These are phyloP conservation scores for Stomatorhinus ivindoensis DNA, from an alignment of 2,113 vertebrate species.

Conservation along the genomic window DNA sequence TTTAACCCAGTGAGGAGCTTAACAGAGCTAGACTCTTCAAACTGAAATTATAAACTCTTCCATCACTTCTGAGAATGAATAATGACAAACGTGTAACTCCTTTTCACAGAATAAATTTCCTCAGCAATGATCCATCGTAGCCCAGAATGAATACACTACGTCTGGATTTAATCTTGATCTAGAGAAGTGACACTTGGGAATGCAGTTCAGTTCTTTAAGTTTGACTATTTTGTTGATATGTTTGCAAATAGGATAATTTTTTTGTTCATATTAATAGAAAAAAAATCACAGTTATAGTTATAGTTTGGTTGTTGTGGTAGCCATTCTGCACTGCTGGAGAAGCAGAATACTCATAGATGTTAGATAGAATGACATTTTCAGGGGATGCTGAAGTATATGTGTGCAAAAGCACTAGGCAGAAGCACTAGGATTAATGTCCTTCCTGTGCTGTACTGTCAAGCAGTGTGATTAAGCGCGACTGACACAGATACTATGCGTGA, in stretches of 20 bases:
- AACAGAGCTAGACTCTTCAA: not conserved
- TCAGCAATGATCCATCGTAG: not conserved
- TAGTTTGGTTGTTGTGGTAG: not conserved
- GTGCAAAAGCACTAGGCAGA: not conserved
- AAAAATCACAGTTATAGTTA: not conserved
- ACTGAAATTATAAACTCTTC: not conserved
- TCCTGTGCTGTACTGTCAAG: not conserved
- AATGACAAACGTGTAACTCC: not conserved
- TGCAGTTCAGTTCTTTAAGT: not conserved
- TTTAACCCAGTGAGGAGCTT: not conserved
- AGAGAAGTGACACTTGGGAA: not conserved
- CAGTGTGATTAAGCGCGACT: not conserved
- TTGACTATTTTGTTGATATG: not conserved
- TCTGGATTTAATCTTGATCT: not conserved
- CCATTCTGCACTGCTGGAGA: not conserved
- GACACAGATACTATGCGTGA: not conserved
- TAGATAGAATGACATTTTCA: not conserved
- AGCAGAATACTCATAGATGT: not conserved
- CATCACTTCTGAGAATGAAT: not conserved
- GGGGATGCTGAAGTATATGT: not conserved
- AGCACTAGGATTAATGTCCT: not conserved
- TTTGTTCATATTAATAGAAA: not conserved
- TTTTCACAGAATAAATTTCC: not conserved
- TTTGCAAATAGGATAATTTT: not conserved
- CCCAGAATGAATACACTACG: not conserved